Conservation (phyloP, 2,888 invertebrate genomes). For the Phortica magna region DNA sequence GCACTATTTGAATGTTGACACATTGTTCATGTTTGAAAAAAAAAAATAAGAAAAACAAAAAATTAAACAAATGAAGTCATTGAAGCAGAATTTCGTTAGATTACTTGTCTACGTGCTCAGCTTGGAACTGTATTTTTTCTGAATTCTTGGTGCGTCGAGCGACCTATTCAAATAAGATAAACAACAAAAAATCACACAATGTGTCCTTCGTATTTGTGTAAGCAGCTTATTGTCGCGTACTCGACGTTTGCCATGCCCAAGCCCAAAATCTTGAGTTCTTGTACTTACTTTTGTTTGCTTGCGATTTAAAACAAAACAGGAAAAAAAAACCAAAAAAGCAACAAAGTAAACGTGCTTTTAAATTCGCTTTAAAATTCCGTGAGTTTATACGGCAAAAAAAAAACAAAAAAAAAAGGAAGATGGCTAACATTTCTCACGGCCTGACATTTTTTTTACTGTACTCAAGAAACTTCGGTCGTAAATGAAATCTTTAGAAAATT, state of each 20-base stretch:
- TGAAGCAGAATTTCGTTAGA: slow-evolving; percentile 24
- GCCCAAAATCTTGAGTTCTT: too few species aligned
- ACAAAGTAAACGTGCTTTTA: background rate
- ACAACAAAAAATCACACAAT: background rate
- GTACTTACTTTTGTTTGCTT: too few species aligned
- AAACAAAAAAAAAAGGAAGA: background rate
- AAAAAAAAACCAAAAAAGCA: background rate
- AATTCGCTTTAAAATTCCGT: too few species aligned
- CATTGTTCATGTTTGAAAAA: background rate
- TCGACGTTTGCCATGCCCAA: background rate
- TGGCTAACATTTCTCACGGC: too few species aligned
- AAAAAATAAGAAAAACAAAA: slow-evolving; percentile 20
- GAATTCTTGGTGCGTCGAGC: background rate
- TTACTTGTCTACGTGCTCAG: slow-evolving; percentile 34
- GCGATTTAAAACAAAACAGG: background rate
- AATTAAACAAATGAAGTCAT: background rate
- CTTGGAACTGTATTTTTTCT: slow-evolving; percentile 34
- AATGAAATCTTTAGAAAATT: too few species aligned
- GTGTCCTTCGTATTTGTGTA: slow-evolving; percentile 28
- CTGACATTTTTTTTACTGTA: too few species aligned
- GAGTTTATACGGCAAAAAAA: background rate
- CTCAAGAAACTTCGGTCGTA: too few species aligned
- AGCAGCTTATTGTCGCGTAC: slow-evolving; percentile 15
- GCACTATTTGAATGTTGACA: slow-evolving; percentile 13
- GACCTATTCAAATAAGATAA: slow-evolving; percentile 63